Evolutionary conservation across 1,140 invertebrate genomes (phyloP), one percentile per base, ranked within the genome.

Genomic region (Rhyzopertha dominica): DNA sequence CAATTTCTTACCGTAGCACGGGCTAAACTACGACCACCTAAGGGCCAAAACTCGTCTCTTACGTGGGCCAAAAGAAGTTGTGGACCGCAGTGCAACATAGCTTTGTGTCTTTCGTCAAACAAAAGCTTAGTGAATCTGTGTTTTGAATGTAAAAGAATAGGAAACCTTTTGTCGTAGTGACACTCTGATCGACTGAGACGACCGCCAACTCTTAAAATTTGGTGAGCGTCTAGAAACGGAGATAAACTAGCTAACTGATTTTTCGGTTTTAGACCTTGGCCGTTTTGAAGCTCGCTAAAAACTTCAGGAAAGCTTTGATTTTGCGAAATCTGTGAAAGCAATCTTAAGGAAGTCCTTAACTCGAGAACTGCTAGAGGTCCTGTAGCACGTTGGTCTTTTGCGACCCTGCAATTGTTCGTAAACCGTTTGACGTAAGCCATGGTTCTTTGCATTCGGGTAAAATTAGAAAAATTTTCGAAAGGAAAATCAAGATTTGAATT

Each of bases 171-270:
- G n/a, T n/a, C n/a, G n/a, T n/a, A n/a, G n/a, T n/a, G n/a, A n/a
- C n/a, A n/a, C n/a, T n/a, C n/a, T n/a, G n/a, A n/a, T n/a, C n/a
- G n/a, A n/a, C n/a, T 26, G 8, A 72, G n/a, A 41, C 70, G 49
- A 17, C 70, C 66, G 2, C 69, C 68, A 0, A 72, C 65, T 5
- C 67, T 48, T 20, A 73, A 28, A 9, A 70, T 13, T 7, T 58
- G 54, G 8, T 59, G 8, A 13, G 61, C 9, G 42, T 71, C 66
- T 9, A 74, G 16, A 41, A 66, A 66, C 10, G 67, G 68, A 16
- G 53, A 58, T 10, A 71, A 49, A 30, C 40, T 53, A 31, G 26
- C 12, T 29, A 63, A 36, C 26, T 47, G 46, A 35, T 25, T 40
- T 20, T 34, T 37, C 31, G 13, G 22, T 2, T 14, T 14, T 13